Conservation (phyloP, 2,888 invertebrate genomes). For the Peribatodes rhomboidaria region DNA sequence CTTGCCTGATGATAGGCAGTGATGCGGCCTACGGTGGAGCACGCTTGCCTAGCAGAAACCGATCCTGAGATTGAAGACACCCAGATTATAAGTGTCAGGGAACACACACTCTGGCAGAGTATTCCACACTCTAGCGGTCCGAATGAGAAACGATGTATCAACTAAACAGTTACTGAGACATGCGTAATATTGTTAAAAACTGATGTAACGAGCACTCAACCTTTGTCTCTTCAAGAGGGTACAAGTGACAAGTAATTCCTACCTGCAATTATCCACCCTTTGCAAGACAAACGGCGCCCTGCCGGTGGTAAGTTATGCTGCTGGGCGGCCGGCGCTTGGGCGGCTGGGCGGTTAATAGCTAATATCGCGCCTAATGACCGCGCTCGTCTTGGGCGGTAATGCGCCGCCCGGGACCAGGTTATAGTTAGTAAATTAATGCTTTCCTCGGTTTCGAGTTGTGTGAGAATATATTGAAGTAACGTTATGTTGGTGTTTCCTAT, state of each 20-base stretch:
- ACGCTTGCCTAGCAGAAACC: no score
- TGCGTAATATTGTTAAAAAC: no score
- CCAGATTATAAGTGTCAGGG: no score
- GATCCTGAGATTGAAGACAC: no score
- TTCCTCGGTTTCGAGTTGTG: slow-evolving; percentile 26
- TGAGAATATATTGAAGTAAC: slow-evolving; percentile 17
- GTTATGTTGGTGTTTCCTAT: not conserved
- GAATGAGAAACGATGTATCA: no score
- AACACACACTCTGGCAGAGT: no score
- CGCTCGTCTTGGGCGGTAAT: slow-evolving; percentile 80
- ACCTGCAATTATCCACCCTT: slow-evolving; percentile 59
- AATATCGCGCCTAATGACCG: slow-evolving; percentile 86
- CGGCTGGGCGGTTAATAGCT: slow-evolving; percentile 79
- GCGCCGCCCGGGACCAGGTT: slow-evolving; percentile 73
- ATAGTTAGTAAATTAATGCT: slow-evolving; percentile 53
- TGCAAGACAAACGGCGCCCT: slow-evolving; percentile 73
- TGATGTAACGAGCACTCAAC: no score
- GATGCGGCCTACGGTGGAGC: no score
- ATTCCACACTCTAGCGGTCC: no score
- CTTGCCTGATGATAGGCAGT: no score
- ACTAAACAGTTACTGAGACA: no score
- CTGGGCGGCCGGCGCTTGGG: slow-evolving; percentile 54
- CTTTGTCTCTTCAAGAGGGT: no score
- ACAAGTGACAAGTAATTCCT: slow-evolving; percentile 21
- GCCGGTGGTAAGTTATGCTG: slow-evolving; percentile 70